A percentile compares a stretch with the other conserved stretches of the same genome.
Conservation (phyloP, 2,113 vertebrate species). For the Deroptyus accipitrinus region DNA sequence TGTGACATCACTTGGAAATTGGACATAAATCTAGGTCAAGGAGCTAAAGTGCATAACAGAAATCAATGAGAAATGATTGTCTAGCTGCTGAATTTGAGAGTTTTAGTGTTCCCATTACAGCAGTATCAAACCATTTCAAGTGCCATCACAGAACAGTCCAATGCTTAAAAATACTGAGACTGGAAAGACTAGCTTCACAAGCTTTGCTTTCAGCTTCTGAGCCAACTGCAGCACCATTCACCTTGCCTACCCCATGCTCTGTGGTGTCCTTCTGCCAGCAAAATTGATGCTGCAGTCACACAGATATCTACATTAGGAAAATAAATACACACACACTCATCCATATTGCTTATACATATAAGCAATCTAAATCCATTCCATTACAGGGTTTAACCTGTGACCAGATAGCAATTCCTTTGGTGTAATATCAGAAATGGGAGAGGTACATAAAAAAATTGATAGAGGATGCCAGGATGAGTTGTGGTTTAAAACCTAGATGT, state of each 20-base stretch:
- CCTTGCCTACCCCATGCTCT: not conserved
- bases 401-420: not conserved
- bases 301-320: not conserved
- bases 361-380: not conserved
- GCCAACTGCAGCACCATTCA: not conserved
- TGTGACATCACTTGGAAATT: not conserved
- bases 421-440: not conserved
- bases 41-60: not conserved
- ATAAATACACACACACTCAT: fast-evolving
- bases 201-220: not conserved
- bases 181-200: not conserved
- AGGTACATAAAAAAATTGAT: not conserved
- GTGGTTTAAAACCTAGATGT: not conserved
- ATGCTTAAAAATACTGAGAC: not conserved
- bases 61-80: conserved; percentile 4
- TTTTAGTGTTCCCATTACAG: not conserved
- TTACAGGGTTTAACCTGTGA: not conserved
- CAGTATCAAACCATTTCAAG: not conserved
- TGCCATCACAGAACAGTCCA: not conserved
- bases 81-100: not conserved
- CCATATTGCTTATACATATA: not conserved
- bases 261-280: not conserved
- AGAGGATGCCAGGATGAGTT: not conserved
- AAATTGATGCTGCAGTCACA: not conserved
- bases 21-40: conserved; percentile 16